Evolutionary conservation across 2,113 vertebrate genomes (phyloP), one percentile per base, ranked within the genome.

Genomic region (Ancistrus triradiatus): DNA sequence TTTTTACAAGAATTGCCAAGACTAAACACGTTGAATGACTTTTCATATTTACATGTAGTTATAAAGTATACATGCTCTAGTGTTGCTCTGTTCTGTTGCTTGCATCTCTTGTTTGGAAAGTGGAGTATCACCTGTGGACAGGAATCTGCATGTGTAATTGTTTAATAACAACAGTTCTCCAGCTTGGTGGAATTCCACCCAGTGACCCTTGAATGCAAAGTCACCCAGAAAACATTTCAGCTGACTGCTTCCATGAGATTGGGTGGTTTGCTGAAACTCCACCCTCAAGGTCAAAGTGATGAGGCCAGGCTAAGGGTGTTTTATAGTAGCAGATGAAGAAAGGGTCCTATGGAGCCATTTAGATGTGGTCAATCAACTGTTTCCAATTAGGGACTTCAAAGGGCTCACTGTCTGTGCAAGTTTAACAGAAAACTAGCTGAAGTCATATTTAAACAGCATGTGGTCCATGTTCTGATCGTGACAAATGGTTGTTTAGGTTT

Each of bases 121-220:
- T n/a, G n/a, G n/a, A n/a, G n/a, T n/a, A n/a, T n/a, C n/a, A n/a
- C n/a, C n/a, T n/a, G n/a, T n/a, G n/a, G n/a, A n/a, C n/a, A n/a
- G n/a, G n/a, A n/a, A n/a, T n/a, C n/a, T n/a, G n/a, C n/a, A n/a
- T n/a, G n/a, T n/a, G n/a, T n/a, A n/a, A n/a, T n/a, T n/a, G n/a
- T n/a, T n/a, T n/a, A n/a, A n/a, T n/a, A n/a, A n/a, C n/a, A n/a
- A n/a, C n/a, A n/a, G n/a, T n/a, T n/a, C 60, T 74, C 73, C 78
- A 74, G 72, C 31, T 14, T 68, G 35, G 68, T 19, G 37, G 49
- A 78, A 87, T 86, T 85, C 83, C 77, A 78, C 67, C 50, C 8
- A 11, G 0, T 77, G 72, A 79, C 80, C 82, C 53, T 44, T n/a
- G 57, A 21, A 28, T 51, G 19, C 33, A 55, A 68, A 75, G 74